A percentile compares a stretch with the other conserved stretches of the same genome.
These are phyloP conservation scores for Zosterops lateralis DNA, from an alignment of 2,113 vertebrate species.

Conservation along the genomic window DNA sequence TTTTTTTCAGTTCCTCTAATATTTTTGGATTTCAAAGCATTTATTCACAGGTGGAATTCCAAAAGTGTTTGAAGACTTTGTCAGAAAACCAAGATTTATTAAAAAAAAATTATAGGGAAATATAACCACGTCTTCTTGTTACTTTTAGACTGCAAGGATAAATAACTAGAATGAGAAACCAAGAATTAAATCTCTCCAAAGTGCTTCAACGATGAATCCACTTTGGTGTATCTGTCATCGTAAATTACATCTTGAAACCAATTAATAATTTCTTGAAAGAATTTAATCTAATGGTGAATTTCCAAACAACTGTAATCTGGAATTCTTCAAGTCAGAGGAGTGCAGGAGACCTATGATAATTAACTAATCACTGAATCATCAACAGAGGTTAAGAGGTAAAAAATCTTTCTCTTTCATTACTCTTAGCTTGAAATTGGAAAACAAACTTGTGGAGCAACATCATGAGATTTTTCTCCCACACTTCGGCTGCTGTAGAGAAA, in stretches of 20 bases:
- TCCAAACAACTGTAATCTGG: background rate
- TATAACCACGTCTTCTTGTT: background rate
- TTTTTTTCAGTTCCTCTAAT: background rate
- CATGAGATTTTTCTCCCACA: background rate
- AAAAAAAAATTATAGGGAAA: background rate
- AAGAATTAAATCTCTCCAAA: background rate
- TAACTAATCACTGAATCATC: background rate
- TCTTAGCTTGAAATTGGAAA: background rate
- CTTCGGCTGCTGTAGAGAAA: background rate
- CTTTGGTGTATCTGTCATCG: background rate
- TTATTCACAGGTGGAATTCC: background rate
- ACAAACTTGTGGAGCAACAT: background rate
- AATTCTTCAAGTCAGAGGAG: background rate
- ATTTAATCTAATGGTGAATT: background rate
- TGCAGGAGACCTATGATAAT: background rate
- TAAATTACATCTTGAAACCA: background rate
- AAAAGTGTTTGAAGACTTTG: background rate
- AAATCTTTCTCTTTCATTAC: background rate
- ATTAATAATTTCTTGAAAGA: background rate
- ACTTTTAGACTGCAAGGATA: background rate
- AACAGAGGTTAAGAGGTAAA: background rate
- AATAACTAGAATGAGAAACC: background rate
- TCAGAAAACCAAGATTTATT: background rate
- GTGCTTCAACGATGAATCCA: accelerated
- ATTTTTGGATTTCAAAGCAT: background rate